These are phyloP conservation scores for Pomatostomus ruficeps DNA, from an alignment of 2,113 vertebrate genomes.

Conservation along the genomic window DNA sequence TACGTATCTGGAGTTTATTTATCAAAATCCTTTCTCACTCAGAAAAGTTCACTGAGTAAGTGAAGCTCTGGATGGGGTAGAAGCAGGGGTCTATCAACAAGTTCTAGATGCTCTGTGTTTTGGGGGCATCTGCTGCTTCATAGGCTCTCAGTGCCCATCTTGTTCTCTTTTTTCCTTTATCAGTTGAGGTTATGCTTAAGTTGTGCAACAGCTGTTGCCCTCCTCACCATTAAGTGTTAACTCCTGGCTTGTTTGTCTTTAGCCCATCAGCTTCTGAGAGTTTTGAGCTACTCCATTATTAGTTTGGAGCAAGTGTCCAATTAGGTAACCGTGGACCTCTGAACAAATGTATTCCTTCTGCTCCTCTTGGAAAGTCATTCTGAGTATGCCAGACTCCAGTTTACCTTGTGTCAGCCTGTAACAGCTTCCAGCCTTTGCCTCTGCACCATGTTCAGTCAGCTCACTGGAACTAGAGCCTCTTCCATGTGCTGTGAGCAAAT, in stretches of 20 bases:
- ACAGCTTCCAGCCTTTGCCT: background rate
- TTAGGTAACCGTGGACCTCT: background rate
- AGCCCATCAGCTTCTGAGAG: background rate
- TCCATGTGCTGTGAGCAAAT: background rate
- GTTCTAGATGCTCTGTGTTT: background rate
- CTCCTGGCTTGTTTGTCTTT: background rate
- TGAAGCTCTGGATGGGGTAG: background rate
- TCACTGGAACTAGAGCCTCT: background rate
- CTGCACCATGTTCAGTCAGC: background rate
- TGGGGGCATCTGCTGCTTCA: background rate
- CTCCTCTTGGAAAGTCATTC: background rate
- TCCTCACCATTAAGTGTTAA: background rate
- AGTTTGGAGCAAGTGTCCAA: background rate
- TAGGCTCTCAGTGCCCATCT: background rate
- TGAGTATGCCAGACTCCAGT: background rate
- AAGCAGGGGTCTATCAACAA: background rate
- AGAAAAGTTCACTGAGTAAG: background rate
- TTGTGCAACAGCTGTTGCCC: background rate
- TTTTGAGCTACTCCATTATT: background rate
- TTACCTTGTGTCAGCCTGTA: background rate
- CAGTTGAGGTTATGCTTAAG: background rate
- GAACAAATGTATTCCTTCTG: background rate
- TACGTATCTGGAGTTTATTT: background rate
- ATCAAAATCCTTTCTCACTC: background rate
- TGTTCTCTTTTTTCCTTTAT: background rate